Conservation (phyloP, 2,113 vertebrate species). For the Grus americana region DNA sequence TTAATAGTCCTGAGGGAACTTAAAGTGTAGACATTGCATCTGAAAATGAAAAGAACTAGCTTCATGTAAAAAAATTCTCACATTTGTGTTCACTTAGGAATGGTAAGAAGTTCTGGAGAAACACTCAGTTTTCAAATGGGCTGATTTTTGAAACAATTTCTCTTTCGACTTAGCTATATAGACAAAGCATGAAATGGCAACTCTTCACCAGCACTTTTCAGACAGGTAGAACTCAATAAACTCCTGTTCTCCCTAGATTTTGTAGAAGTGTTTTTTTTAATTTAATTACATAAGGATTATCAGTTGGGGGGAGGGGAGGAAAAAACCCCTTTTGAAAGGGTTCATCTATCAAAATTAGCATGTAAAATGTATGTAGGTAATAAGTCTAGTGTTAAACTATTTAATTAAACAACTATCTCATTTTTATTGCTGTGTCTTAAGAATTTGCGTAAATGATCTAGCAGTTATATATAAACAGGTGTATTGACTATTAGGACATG, state of each 20-base stretch:
- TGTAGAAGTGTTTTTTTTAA: background rate
- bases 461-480: background rate
- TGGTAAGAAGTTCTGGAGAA: constrained; percentile 36
- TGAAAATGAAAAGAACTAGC: constrained; percentile 12
- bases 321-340: background rate
- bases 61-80: background rate
- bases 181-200: constrained; percentile 57
- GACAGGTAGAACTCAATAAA: constrained; percentile 61
- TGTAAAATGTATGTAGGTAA: background rate
- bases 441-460: background rate
- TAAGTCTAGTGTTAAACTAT: background rate
- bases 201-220: constrained; percentile 56
- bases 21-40: constrained; percentile 22
- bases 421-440: background rate
- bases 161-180: constrained; percentile 24
- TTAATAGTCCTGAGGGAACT: constrained; percentile 12
- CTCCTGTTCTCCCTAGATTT: constrained; percentile 46
- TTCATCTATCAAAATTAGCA: background rate
- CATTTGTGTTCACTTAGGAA: constrained; percentile 38
- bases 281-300: background rate
- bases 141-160: constrained; percentile 42
- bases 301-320: background rate
- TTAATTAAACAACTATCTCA: background rate
- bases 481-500: background rate
- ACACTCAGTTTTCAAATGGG: constrained; percentile 17